A percentile compares a stretch with the other conserved stretches of the same genome.
These are phyloP conservation scores for Hippocampus kuda DNA, from an alignment of 2,797 vertebrate genomes.

Conservation along the genomic window DNA sequence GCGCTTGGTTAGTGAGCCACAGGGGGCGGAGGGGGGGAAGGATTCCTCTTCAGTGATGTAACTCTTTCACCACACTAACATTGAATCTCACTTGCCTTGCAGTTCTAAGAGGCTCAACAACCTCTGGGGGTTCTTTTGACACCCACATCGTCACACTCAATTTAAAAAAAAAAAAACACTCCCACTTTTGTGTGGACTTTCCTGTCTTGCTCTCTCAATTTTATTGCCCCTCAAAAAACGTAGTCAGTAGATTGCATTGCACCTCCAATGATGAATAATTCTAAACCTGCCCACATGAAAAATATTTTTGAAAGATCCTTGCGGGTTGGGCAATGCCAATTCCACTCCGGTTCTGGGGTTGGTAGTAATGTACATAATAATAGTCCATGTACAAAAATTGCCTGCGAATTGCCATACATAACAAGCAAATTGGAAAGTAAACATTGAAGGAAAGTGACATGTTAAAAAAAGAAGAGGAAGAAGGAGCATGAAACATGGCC, in stretches of 20 bases:
- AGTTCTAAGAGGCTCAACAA: conserved; percentile 51
- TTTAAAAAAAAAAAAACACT: conserved; percentile 42
- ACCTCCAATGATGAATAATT: not conserved
- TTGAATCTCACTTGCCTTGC: conserved; percentile 42
- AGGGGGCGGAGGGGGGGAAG: conserved; percentile 14
- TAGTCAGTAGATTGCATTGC: not conserved
- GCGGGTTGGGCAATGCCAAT: not conserved
- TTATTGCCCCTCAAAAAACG: not conserved
- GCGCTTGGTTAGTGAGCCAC: conserved; percentile 45
- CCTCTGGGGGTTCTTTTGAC: conserved; percentile 46
- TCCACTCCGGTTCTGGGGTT: not conserved
- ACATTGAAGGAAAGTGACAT: too few relatives aligned
- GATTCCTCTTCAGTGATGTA: conserved; percentile 61
- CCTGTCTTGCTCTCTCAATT: conserved; percentile 8
- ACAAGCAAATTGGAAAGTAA: too few relatives aligned
- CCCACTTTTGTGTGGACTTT: conserved; percentile 23
- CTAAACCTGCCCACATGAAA: not conserved
- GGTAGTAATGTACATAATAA: not conserved
- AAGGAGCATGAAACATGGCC: not conserved
- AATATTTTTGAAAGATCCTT: too few relatives aligned
- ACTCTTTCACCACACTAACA: conserved; percentile 50
- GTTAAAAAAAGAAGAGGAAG: too few relatives aligned
- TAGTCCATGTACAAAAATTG: too few relatives aligned
- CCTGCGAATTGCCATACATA: too few relatives aligned
- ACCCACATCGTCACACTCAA: conserved; percentile 50